A percentile compares a stretch with the other conserved stretches of the same genome.
Conservation (phyloP, 2,113 vertebrate species). For the Eudyptes chrysolophus region DNA sequence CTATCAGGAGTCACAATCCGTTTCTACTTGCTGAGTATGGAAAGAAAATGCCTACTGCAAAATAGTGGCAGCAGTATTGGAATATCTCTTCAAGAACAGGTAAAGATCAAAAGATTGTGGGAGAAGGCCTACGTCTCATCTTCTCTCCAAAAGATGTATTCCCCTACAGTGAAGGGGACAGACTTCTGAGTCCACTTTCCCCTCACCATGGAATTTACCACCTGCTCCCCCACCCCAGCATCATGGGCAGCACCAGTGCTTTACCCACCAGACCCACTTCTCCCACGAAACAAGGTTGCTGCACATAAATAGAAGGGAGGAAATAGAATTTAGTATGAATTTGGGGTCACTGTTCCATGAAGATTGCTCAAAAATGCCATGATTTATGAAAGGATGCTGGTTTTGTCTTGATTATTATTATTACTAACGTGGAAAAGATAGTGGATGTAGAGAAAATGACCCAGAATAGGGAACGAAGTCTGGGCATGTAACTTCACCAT, state of each 20-base stretch:
- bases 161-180: not conserved
- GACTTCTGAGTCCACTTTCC: not conserved
- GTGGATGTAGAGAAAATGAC: not conserved
- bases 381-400: not conserved
- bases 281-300: not conserved
- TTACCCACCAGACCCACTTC: not conserved
- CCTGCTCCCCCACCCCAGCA: not conserved
- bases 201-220: not conserved
- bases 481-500: not conserved
- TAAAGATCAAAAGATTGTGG: not conserved
- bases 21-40: not conserved
- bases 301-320: not conserved
- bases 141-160: not conserved
- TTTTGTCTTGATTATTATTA: not conserved
- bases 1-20: not conserved
- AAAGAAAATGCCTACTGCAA: not conserved
- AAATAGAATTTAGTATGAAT: not conserved
- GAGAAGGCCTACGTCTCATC: not conserved
- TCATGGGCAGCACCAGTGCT: not conserved
- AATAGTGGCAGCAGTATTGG: not conserved
- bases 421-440: not conserved
- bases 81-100: not conserved
- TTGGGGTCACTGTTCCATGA: not conserved
- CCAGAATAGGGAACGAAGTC: not conserved
- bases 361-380: not conserved